Evolutionary conservation across 2,113 vertebrate species (phyloP).

Genomic region (Dascyllus trimaculatus): DNA sequence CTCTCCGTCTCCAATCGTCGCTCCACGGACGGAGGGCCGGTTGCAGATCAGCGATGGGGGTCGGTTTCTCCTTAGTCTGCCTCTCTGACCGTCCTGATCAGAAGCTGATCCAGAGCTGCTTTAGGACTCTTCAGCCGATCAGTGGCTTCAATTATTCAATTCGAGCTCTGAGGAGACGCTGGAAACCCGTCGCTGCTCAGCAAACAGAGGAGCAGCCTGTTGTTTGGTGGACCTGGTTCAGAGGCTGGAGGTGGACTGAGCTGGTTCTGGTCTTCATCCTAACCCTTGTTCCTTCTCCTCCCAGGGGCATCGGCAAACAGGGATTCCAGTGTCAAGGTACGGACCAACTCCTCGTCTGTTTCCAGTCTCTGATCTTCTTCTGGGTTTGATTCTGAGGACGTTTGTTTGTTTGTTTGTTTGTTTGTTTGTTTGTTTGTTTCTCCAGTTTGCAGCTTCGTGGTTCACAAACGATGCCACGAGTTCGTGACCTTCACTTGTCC

Average conservation of each 20-base stretch:
- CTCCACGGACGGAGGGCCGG: slow-evolving; percentile 65
- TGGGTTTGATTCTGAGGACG: not conserved
- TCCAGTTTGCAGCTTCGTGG: slow-evolving; percentile 93
- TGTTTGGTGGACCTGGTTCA: too few relatives aligned
- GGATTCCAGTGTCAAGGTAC: slow-evolving; percentile 95
- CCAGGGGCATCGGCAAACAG: slow-evolving; percentile 94
- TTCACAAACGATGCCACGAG: slow-evolving; percentile 94
- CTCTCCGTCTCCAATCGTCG: slow-evolving; percentile 50
- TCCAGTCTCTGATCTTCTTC: slow-evolving; percentile 38
- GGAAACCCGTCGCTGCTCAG: slow-evolving; percentile 54
- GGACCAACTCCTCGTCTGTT: slow-evolving; percentile 47
- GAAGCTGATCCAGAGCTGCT: slow-evolving; percentile 68
- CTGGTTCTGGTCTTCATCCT: slow-evolving; percentile 17
- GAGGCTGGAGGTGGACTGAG: too few relatives aligned
- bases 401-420: not conserved
- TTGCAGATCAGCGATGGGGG: slow-evolving; percentile 69
- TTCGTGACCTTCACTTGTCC: slow-evolving; percentile 96
- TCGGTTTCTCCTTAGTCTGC: slow-evolving; percentile 60
- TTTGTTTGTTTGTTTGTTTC: not conserved
- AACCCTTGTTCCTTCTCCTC: slow-evolving; percentile 65
- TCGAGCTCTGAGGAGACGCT: too few relatives aligned
- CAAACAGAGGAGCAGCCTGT: slow-evolving; percentile 44
- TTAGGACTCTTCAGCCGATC: slow-evolving; percentile 80
- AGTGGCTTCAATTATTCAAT: slow-evolving; percentile 79
- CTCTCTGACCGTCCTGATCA: slow-evolving; percentile 70